Base-by-base conservation (phyloP, 30 jellyfish, hydroid and myxozoan genomes). In the Chironex yamaguchii region DNA sequence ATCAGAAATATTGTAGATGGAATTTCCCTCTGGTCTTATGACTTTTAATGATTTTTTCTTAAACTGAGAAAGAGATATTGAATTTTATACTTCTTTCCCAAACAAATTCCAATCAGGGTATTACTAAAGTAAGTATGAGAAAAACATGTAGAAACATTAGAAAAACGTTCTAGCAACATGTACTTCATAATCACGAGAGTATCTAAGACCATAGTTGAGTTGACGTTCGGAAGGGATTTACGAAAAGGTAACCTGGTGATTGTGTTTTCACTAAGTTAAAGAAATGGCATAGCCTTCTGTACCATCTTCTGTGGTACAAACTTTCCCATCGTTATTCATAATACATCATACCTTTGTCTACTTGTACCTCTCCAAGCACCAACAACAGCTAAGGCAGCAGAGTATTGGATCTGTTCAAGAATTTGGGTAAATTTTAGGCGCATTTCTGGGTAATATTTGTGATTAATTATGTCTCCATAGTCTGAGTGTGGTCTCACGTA, bases 141-240 rank as follows among this genome's bases (percentile, higher is more conserved):
- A 74, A 74, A 74, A 50, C 87, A 74, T 1, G 24, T 26, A 12
- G n/a, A n/a, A n/a, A n/a, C n/a, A n/a, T n/a, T n/a, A n/a, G n/a
- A n/a, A n/a, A n/a, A n/a, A n/a, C n/a, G 87, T 74, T 74, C 87
- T 74, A 42, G 76, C 54, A 74, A 51, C n/a, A n/a, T 35, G 29
- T 74, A 26, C 24, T 13, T 74, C 77, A 26, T 74, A 74, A 3
- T 42, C 87, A 48, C 76, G 87, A 42, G 79, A 62, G 29, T 49
- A 58, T 74, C 77, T 64, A 22, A 64, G 30, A n/a, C 29, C 2
- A 4, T 42, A 2, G 3, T 22, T 64, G 3, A 50, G 30, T 29
- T 64, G 77, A 64, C 62, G 64, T 64, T 64, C 77, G 29, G 62
- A n/a, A 3, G 77, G 77, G 29, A 64, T 12, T 31, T 64, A 2